Conservation (phyloP, 2,797 vertebrate genomes). For the Hafferia zeledoni region DNA sequence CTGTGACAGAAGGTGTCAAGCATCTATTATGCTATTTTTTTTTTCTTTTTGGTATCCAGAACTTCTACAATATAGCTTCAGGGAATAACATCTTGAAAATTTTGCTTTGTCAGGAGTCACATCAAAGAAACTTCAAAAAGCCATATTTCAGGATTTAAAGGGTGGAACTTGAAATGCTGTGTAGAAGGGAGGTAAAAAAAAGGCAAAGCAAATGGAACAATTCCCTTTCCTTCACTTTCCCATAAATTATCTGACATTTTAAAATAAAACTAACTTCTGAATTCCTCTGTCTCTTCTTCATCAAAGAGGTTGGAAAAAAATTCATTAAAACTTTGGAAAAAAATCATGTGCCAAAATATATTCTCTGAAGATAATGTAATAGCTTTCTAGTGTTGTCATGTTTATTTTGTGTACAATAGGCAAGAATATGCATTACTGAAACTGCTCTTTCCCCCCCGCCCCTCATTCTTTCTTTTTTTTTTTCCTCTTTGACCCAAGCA, state of each 20-base stretch:
- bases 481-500: constrained; percentile 48
- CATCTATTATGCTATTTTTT: background rate
- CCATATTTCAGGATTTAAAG: background rate
- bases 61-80: background rate
- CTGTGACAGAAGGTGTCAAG: background rate
- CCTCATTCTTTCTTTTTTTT: background rate
- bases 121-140: background rate
- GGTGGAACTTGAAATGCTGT: background rate
- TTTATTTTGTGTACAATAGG: background rate
- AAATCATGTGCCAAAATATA: background rate
- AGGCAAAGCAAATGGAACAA: background rate
- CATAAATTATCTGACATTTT: background rate
- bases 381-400: background rate
- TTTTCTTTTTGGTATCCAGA: background rate
- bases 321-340: background rate
- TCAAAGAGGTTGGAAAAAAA: background rate
- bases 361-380: background rate
- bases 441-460: background rate
- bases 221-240: background rate
- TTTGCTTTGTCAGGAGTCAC: background rate
- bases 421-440: background rate
- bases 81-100: background rate
- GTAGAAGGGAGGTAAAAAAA: background rate
- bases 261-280: background rate
- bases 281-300: background rate